These are phyloP conservation scores for Sebastolobus alascanus DNA, from an alignment of 2,797 vertebrate species.

Conservation along the genomic window DNA sequence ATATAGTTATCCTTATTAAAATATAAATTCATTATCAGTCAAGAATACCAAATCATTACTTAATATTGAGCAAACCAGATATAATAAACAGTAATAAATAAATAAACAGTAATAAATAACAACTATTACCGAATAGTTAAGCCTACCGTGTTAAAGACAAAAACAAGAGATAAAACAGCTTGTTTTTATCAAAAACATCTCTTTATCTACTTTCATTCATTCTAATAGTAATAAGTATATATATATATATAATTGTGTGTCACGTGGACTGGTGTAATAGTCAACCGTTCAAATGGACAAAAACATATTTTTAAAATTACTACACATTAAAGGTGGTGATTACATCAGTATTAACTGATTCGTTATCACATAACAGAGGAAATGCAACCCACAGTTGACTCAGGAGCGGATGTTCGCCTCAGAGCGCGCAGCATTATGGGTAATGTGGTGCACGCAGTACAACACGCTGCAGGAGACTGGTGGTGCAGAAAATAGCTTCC, in stretches of 20 bases:
- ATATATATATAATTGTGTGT: background rate
- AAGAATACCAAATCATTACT: too few species aligned
- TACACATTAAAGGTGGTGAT: background rate
- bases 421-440: slow-evolving; percentile 79
- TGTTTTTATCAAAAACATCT: background rate
- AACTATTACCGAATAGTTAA: too few species aligned
- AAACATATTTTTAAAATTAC: background rate
- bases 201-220: slow-evolving; percentile 41
- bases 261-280: background rate
- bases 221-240: background rate
- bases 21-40: too few species aligned
- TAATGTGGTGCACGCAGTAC: slow-evolving; percentile 71
- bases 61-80: too few species aligned
- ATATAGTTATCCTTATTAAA: too few species aligned
- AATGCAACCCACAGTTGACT: background rate
- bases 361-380: background rate
- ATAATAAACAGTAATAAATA: too few species aligned
- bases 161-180: background rate
- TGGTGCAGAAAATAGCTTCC: slow-evolving; percentile 55
- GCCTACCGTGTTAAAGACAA: background rate
- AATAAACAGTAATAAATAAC: too few species aligned
- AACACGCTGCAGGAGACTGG: slow-evolving; percentile 22
- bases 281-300: background rate
- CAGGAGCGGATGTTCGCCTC: slow-evolving; percentile 64
- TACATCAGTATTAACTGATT: background rate